Percentiles rank a stretch among this genome's conserved stretches.
Evolutionary conservation across 2,113 vertebrate species (phyloP).

Genomic region (Hyla sarda): DNA sequence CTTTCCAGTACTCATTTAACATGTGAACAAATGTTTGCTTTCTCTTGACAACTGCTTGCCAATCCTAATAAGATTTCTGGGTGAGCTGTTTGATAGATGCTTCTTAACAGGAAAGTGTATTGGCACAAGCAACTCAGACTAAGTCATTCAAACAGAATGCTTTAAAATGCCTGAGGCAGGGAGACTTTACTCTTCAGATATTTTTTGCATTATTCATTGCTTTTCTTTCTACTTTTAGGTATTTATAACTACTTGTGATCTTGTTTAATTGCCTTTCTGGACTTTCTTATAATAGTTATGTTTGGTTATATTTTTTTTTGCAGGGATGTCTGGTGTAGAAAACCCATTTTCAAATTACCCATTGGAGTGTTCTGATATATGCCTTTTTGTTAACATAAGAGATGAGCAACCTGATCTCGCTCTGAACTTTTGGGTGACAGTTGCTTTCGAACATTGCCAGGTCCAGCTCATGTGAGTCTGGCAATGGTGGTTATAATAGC

Average conservation of each 20-base stretch:
- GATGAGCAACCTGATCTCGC: no score
- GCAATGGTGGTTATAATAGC: no score
- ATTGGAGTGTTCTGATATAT: no score
- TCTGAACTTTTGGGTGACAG: no score
- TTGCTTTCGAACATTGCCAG: no score
- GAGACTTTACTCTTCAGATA: background rate
- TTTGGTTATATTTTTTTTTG: background rate
- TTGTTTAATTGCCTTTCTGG: background rate
- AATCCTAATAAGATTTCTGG: constrained; percentile 26
- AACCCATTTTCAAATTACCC: no score
- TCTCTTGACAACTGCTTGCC: constrained; percentile 2
- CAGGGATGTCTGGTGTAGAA: no score
- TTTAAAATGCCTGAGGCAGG: background rate
- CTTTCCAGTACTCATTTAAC: constrained; percentile 14
- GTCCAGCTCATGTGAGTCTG: no score
- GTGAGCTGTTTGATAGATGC: constrained; percentile 17
- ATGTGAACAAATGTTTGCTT: constrained; percentile 27
- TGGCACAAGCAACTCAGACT: background rate
- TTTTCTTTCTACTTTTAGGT: background rate
- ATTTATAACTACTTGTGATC: background rate
- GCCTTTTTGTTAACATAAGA: no score
- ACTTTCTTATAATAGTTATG: background rate
- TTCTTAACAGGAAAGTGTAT: background rate
- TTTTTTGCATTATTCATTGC: background rate
- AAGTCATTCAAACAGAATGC: background rate